These are phyloP conservation scores for Bubo scandiacus DNA, from an alignment of 2,113 vertebrate species.

Conservation along the genomic window DNA sequence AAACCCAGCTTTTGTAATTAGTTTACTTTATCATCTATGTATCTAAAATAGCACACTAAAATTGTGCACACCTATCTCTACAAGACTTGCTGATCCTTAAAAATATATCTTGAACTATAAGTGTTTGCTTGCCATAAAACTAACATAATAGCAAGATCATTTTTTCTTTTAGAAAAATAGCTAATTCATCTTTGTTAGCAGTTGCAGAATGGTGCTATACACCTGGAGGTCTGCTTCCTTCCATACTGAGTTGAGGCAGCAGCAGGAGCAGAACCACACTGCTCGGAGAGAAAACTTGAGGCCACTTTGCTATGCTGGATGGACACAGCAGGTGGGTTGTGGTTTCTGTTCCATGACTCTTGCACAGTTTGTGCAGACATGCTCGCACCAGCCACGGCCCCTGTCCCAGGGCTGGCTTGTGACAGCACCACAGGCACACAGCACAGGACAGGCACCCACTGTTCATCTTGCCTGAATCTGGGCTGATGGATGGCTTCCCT, in stretches of 20 bases:
- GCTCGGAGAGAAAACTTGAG: background rate
- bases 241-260: rapidly evolving
- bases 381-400: rapidly evolving
- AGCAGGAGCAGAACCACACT: rapidly evolving
- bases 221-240: rapidly evolving
- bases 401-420: rapidly evolving
- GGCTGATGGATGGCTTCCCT: background rate
- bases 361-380: background rate
- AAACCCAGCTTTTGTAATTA: background rate
- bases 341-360: background rate
- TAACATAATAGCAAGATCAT: background rate
- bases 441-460: background rate
- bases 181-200: background rate
- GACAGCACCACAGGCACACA: rapidly evolving
- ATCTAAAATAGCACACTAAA: background rate
- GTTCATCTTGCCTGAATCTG: background rate
- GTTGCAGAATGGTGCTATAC: rapidly evolving
- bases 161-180: background rate
- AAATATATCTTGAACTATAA: background rate
- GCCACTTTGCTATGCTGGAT: rapidly evolving
- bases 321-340: rapidly evolving
- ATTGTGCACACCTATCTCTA: background rate
- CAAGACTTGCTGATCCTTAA: background rate
- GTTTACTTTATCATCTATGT: background rate
- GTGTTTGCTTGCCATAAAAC: background rate